Conservation (phyloP, 2,888 invertebrate genomes). For the Oligia latruncula region DNA sequence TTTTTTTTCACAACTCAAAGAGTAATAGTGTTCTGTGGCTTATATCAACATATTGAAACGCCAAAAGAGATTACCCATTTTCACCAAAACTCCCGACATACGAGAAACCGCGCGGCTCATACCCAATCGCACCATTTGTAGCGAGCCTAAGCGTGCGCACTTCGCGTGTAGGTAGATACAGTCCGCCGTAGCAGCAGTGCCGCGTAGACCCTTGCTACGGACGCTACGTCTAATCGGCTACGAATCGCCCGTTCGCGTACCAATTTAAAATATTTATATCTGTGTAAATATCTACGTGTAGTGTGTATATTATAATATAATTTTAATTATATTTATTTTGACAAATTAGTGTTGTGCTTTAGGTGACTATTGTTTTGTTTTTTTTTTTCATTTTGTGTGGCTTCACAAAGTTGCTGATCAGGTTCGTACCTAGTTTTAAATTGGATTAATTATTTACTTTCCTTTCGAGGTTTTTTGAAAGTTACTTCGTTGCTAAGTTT, state of each 20-base stretch:
- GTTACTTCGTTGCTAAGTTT: constrained; percentile 25
- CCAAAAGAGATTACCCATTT: constrained; percentile 28
- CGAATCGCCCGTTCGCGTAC: constrained; percentile 70
- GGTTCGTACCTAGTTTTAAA: constrained; percentile 69
- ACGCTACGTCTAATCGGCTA: constrained; percentile 74
- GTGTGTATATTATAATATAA: constrained; percentile 46
- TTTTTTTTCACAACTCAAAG: background rate
- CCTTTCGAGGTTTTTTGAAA: constrained; percentile 36
- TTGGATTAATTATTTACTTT: constrained; percentile 69
- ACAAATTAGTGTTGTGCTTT: constrained; percentile 68
- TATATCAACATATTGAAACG: constrained; percentile 37
- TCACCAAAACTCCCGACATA: constrained; percentile 16
- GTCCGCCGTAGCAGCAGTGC: constrained; percentile 75
- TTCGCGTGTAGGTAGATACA: constrained; percentile 55
- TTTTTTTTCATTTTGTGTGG: constrained; percentile 64
- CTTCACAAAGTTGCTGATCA: constrained; percentile 67
- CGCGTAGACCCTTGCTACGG: constrained; percentile 76
- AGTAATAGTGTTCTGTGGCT: background rate
- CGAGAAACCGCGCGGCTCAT: constrained; percentile 23
- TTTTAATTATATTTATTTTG: constrained; percentile 23
- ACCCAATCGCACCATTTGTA: constrained; percentile 65
- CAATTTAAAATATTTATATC: constrained; percentile 48
- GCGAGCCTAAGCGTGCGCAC: constrained; percentile 77
- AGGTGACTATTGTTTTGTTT: constrained; percentile 59
- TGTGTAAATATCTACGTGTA: constrained; percentile 62